Conservation (phyloP, 2,797 vertebrate species). For the Chromobotia macracanthus region DNA sequence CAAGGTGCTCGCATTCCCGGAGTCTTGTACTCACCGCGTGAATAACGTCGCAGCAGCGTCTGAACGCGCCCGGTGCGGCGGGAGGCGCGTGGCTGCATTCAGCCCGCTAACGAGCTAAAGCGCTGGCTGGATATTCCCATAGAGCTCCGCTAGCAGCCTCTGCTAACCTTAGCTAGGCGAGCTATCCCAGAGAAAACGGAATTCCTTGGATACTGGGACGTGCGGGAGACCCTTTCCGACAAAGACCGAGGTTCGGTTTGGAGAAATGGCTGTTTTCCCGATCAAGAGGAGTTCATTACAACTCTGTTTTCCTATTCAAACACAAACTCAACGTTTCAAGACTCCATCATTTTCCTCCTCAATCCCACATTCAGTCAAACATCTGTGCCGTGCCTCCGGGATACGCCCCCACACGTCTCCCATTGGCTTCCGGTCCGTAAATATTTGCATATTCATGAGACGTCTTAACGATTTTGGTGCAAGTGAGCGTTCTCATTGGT, state of each 20-base stretch:
- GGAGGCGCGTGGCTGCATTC: conserved; percentile 47
- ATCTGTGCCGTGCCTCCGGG: conserved; percentile 50
- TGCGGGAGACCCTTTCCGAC: neutral
- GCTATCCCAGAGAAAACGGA: conserved; percentile 21
- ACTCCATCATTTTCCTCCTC: conserved; percentile 66
- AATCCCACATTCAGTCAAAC: conserved; percentile 58
- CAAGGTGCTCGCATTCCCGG: conserved; percentile 9
- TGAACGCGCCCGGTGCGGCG: conserved; percentile 35
- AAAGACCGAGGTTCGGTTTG: conserved; percentile 3
- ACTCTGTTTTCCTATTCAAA: conserved; percentile 37
- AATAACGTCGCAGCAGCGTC: conserved; percentile 45
- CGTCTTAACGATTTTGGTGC: conserved; percentile 34
- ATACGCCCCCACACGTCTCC: conserved; percentile 59
- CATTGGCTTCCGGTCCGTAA: conserved; percentile 64
- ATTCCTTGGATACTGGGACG: neutral
- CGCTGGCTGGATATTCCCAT: conserved; percentile 58
- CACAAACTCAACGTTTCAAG: conserved; percentile 57
- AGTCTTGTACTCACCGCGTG: conserved; percentile 54
- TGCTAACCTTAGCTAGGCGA: conserved; percentile 20
- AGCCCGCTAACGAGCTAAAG: conserved; percentile 57
- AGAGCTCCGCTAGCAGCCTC: conserved; percentile 32
- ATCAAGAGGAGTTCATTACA: conserved; percentile 52
- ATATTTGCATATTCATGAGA: conserved; percentile 64
- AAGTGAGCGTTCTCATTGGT: conserved; percentile 54
- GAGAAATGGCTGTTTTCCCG: neutral